Evolutionary conservation across 2,888 invertebrate genomes (phyloP), one percentile per base, ranked within the genome.

Genomic region (Scaeva pyrastri): DNA sequence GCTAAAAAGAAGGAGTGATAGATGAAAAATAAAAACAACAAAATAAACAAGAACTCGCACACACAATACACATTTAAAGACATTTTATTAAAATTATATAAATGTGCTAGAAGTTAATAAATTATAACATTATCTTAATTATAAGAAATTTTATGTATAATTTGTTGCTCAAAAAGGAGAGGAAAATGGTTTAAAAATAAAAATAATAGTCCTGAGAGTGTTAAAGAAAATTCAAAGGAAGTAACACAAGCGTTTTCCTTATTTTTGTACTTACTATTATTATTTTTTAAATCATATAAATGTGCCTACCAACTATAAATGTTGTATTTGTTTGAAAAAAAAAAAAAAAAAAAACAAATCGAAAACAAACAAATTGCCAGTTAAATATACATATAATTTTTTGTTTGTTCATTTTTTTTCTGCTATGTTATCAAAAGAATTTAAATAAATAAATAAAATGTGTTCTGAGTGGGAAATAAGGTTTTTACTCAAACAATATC

Each of bases 381-480:
- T 86, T 86, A 71, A 64, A 73, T 81, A 36, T 31, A 31, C n/a
- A n/a, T 64, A 72, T 73, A 14, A 31, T 48, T 66, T 66, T 21
- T 45, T 66, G 19, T 58, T 68, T 72, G 48, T 77, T 26, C 16
- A 19, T 39, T 39, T n/a, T 1, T 48, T 79, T 76, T 75, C 71
- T 62, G 80, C 80, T 62, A 85, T 85, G 85, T 85, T 85, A 76
- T 66, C 16, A 64, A 74, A 76, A 56, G n/a, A 19, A 72, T 76
- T 80, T 75, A 76, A 80, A 76, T 85, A 73, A 80, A 76, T 85
- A 73, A 85, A 85, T 85, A 85, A 85, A 85, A 76, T 76, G 85
- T 85, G 85, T 85, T 85, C 80, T 85, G 85, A 80, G 85, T 85
- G 85, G 85, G 85, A 80, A 62, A 21, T 50, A 36, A 6, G 16